Evolutionary conservation across 2,797 vertebrate genomes (phyloP), one percentile per base, ranked within the genome.

Genomic region (Sarcoramphus papa): DNA sequence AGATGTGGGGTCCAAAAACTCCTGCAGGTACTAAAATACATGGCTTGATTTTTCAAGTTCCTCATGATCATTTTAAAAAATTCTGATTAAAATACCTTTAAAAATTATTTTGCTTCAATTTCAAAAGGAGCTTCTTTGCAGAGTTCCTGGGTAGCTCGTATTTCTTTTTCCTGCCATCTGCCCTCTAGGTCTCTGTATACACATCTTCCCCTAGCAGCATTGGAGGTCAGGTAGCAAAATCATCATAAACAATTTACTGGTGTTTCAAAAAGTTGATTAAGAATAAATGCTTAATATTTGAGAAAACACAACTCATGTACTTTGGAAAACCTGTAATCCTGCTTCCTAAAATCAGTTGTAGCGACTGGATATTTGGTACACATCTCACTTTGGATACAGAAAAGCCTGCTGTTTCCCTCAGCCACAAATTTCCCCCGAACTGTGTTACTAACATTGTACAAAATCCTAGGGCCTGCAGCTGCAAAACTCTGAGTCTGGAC

Each of bases 381-480:
- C 11, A 31, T 43, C 57, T 81, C 12, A 4, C 45, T 86, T 68
- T 7, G 37, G 50, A 47, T 30, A 78, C 31, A 94, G 79, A 63
- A 73, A 60, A 75, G n/a, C 21, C 31, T 56, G 25, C 57, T 53
- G 7, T 64, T 95, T 68, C 50, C 41, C 59, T 82, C 68, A 76
- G 60, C 59, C 72, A 37, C 18, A 22, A 21, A 51, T 23, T 93
- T 88, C 10, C 20, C n/a, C 48, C 21, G 6, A 63, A 72, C 37
- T 47, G 14, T 21, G 25, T 40, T 68, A 57, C 25, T 84, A 81
- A 85, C 25, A 10, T 13, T 87, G 83, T 59, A 30, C 82, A 90
- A 95, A 98, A 96, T 95, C 95, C 92, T 86, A 82, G 93, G 70
- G 54, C 51, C 82, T 91, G 84, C 94, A 97, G 92, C 63, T 90